Percentiles rank a stretch among this genome's conserved stretches.
Conservation (phyloP, 2,888 invertebrate genomes). For the Drosophila barbarae region DNA sequence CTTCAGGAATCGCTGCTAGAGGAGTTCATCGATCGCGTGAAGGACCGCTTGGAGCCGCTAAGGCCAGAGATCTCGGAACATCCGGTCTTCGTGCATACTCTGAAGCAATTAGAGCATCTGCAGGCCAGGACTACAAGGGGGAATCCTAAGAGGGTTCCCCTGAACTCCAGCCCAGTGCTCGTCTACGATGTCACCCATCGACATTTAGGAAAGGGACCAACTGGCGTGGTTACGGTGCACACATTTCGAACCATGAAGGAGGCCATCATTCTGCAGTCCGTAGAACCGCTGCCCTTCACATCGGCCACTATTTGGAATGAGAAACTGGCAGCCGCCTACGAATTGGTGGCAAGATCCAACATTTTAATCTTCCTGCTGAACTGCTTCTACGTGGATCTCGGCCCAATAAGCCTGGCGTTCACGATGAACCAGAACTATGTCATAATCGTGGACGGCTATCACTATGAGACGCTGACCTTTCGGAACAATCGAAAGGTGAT, state of each 20-base stretch:
- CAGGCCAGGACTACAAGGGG: constrained; percentile 52
- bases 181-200: constrained; percentile 65
- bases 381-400: constrained; percentile 56
- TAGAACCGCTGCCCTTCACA: constrained; percentile 49
- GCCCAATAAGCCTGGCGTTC: constrained; percentile 30
- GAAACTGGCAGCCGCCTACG: constrained; percentile 68
- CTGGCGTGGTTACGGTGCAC: constrained; percentile 60
- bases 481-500: constrained; percentile 55
- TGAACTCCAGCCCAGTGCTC: constrained; percentile 47
- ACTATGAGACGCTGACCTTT: constrained; percentile 66
- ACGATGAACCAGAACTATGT: constrained; percentile 24
- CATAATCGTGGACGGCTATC: constrained; percentile 59
- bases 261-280: constrained; percentile 57
- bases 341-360: constrained; percentile 55
- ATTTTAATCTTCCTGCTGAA: constrained; percentile 61
- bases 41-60: constrained; percentile 48
- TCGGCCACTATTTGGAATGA: constrained; percentile 72
- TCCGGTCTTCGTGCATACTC: constrained; percentile 20
- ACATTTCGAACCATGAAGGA: constrained; percentile 75
- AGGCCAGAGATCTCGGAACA: constrained; percentile 17
- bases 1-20: constrained; percentile 68
- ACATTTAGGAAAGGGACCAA: constrained; percentile 42
- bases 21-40: constrained; percentile 53
- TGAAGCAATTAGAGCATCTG: constrained; percentile 43
- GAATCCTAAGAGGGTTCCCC: not conserved